phyloP scores from a whole-genome alignment of 2,888 invertebrate genomes.

The Zhuqinia jingwanae region DNA sequence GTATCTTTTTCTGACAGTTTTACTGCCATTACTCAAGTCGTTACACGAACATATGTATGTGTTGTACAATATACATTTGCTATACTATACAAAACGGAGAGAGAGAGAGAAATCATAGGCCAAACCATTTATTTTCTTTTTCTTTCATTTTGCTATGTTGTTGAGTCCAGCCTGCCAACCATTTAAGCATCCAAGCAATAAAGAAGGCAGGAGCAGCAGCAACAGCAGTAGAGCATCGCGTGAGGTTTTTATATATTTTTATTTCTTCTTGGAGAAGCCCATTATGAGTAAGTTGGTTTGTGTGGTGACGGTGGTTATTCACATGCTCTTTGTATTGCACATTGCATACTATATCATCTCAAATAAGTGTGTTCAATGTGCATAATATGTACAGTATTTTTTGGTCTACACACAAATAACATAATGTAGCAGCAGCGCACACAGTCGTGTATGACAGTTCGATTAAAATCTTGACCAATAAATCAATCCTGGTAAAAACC shows the following conservation, averaged over 20 bases:
- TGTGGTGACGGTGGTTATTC: conserved; percentile 16
- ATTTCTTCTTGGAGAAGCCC: conserved; percentile 38
- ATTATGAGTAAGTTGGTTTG: conserved; percentile 44
- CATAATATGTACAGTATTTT: neutral
- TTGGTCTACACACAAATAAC: neutral
- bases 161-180: conserved; percentile 39
- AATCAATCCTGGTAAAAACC: conserved; percentile 56
- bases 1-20: conserved; percentile 46
- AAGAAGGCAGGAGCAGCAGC: conserved; percentile 26
- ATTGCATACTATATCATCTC: neutral
- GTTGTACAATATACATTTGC: too few species aligned
- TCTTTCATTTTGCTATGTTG: conserved; percentile 33
- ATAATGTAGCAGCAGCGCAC: neutral
- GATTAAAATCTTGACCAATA: conserved; percentile 63
- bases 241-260: conserved; percentile 41
- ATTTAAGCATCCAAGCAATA: conserved; percentile 37
- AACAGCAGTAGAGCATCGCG: conserved; percentile 34
- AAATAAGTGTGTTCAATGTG: conserved; percentile 14
- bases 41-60: conserved; percentile 1
- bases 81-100: conserved; percentile 31
- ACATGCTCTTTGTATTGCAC: neutral
- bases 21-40: conserved; percentile 45
- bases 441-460: conserved; percentile 55
- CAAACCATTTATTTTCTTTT: conserved; percentile 42
- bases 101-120: conserved; percentile 23